A percentile compares a stretch with the other conserved stretches of the same genome.
Evolutionary conservation across 2,888 invertebrate genomes (phyloP).

Genomic region (Troides oblongomaculatus): DNA sequence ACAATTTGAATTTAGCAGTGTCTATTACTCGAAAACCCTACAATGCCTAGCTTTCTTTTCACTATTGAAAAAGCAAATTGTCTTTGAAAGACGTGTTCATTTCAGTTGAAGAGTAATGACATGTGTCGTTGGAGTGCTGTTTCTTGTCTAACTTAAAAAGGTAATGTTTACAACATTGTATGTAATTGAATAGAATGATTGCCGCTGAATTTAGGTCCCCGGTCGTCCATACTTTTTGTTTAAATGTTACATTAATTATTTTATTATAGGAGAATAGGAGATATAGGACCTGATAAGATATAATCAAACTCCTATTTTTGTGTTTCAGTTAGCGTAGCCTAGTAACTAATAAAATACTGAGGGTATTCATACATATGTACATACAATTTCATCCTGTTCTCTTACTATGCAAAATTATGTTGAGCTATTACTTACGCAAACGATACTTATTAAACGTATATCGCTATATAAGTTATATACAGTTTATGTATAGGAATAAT

Average conservation of each 20-base stretch:
- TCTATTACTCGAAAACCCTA: not conserved
- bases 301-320: too few relatives aligned
- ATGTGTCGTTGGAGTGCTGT: conserved; percentile 30
- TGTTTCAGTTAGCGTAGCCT: too few relatives aligned
- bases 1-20: not conserved
- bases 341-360: too few relatives aligned
- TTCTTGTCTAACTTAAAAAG: conserved; percentile 27
- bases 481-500: too few relatives aligned
- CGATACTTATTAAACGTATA: too few relatives aligned
- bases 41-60: not conserved
- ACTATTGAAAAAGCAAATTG: conserved; percentile 12
- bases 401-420: too few relatives aligned
- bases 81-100: conserved; percentile 28
- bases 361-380: too few relatives aligned
- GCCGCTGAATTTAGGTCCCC: conserved; percentile 17
- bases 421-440: too few relatives aligned
- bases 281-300: too few relatives aligned
- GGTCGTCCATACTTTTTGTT: not conserved
- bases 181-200: conserved; percentile 26
- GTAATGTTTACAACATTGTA: conserved; percentile 25
- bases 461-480: too few relatives aligned
- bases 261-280: too few relatives aligned
- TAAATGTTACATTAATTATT: not conserved
- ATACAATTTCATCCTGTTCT: too few relatives aligned
- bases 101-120: conserved; percentile 21